Base-by-base conservation (phyloP, 2,888 invertebrate species). In the Anticlea derivata region DNA sequence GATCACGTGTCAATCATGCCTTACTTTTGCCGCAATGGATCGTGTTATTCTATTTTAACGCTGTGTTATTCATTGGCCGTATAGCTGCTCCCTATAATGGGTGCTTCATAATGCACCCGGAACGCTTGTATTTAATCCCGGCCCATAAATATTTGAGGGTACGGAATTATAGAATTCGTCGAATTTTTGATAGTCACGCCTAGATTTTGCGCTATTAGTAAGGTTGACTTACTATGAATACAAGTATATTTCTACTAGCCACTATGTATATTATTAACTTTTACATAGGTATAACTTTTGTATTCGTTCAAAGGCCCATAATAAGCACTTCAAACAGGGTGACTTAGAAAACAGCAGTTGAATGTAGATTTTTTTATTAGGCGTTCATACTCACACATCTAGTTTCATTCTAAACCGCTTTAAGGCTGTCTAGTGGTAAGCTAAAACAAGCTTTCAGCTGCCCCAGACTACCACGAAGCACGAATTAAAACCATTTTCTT, bases 1-100 rank as follows among this genome's bases (percentile, higher is more conserved):
- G 82, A 83, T 88, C 88, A 83, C 83, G 86, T 82, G 89, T 89
- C 89, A 89, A 89, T 90, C 89, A 90, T 72, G 74, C 71, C 74
- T 78, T 78, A 75, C 70, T 74, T 76, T 70, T 67, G 71, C 78
- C 73, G 76, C 78, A 75, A 75, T 78, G 78, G 78, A 74, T 78
- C 80, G 78, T 84, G 86, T 86, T 86, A 82, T 86, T 86, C 81
- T 80, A 80, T 87, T 84, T 78, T 75, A 78, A 74, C 71, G 71
- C 73, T 75, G 69, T 83, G 80, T 86, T 86, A 87, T 88, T 88
- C 86, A 87, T 84, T 85, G 83, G 80, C 81, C 73, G 75, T 83
- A 85, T 85, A 78, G 75, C 71, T 71, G 71, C 70, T 73, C 74
- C 82, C 75, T 69, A 68, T 65, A 75, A 76, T 73, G 70, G 77